Conservation (phyloP, 2,797 vertebrate species). For the Aselliscus stoliczkanus region DNA sequence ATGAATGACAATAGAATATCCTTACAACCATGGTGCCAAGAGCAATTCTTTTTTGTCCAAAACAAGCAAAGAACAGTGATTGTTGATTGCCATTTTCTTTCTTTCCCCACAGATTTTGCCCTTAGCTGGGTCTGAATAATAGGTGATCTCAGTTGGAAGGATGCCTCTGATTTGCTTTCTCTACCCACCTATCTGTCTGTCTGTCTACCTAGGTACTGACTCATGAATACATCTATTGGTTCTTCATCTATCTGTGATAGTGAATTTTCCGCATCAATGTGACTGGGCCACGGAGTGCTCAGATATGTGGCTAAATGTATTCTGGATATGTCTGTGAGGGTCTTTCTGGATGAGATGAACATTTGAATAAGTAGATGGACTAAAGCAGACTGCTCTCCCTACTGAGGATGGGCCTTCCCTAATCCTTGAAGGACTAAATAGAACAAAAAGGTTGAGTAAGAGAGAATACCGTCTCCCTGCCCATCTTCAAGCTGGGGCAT, state of each 20-base stretch:
- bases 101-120: neutral
- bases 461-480: no score
- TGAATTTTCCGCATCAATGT: no score
- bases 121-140: neutral
- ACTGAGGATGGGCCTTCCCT: neutral
- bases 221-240: neutral
- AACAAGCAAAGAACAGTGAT: neutral
- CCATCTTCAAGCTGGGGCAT: no score
- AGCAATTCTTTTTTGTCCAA: neutral
- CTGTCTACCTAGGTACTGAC: neutral
- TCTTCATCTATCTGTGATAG: no score
- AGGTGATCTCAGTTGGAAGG: neutral
- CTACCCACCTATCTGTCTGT: neutral
- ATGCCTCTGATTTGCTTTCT: neutral
- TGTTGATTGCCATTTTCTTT: neutral
- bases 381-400: neutral
- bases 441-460: no score
- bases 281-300: no score
- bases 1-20: neutral
- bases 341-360: neutral
- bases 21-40: neutral
- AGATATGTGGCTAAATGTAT: no score
- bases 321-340: no score
- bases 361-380: neutral
- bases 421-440: no score